These are phyloP conservation scores for Rhingia campestris DNA, from an alignment of 2,888 invertebrate genomes.

Conservation along the genomic window DNA sequence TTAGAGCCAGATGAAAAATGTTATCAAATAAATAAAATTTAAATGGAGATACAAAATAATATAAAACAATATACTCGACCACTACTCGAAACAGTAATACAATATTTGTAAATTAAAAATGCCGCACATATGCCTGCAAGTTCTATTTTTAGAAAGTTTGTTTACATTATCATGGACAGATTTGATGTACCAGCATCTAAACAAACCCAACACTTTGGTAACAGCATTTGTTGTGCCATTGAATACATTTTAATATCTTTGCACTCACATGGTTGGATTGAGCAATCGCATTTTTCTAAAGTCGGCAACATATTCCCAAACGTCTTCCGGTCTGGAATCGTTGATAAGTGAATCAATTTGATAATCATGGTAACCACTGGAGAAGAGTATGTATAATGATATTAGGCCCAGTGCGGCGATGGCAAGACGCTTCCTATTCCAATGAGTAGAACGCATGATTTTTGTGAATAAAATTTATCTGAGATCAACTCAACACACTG, in stretches of 20 bases:
- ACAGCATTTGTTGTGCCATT: not conserved
- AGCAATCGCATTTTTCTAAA: constrained; percentile 88
- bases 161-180: constrained; percentile 43
- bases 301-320: constrained; percentile 90
- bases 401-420: constrained; percentile 28
- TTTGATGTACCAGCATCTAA: not conserved
- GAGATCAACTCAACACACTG: not conserved
- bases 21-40: constrained; percentile 25
- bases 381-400: constrained; percentile 78
- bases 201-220: too few relatives aligned
- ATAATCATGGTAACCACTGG: constrained; percentile 81
- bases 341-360: constrained; percentile 84
- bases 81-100: constrained; percentile 1
- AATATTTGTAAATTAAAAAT: constrained; percentile 22
- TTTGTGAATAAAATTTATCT: not conserved
- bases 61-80: not conserved
- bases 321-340: constrained; percentile 85
- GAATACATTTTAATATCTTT: constrained; percentile 10
- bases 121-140: constrained; percentile 23
- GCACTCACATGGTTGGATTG: constrained; percentile 89
- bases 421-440: constrained; percentile 54
- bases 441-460: constrained; percentile 54
- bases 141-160: constrained; percentile 63
- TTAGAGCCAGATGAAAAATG: constrained; percentile 5
- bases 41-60: constrained; percentile 1